These are phyloP conservation scores for Tetrao urogallus DNA, from an alignment of 2,113 vertebrate genomes.

Conservation along the genomic window DNA sequence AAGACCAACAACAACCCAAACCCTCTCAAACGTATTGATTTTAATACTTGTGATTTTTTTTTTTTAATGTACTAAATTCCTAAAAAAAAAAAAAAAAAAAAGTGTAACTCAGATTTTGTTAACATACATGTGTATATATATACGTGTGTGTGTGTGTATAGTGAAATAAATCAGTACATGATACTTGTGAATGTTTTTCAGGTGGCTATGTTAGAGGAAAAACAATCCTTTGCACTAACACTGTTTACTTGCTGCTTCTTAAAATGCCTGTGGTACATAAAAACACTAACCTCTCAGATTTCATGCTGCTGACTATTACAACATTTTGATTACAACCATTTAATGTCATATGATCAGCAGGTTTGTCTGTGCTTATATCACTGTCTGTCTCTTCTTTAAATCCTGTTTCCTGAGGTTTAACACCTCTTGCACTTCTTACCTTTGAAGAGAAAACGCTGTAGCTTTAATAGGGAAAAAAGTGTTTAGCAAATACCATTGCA, in stretches of 20 bases:
- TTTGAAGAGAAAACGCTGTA: conserved; percentile 39
- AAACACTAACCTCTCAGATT: conserved; percentile 69
- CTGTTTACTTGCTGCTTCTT: conserved; percentile 62
- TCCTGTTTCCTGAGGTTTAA: conserved; percentile 24
- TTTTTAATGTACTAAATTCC: conserved; percentile 63
- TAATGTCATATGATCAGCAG: conserved; percentile 56
- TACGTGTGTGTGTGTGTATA: neutral
- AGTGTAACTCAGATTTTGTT: conserved; percentile 53
- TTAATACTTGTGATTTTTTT: conserved; percentile 65
- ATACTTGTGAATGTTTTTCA: conserved; percentile 64
- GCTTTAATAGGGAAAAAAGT: conserved; percentile 31
- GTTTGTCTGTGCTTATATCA: conserved; percentile 39
- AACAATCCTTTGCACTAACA: conserved; percentile 69
- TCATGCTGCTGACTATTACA: conserved; percentile 61
- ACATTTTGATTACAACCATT: conserved; percentile 70
- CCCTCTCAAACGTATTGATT: conserved; percentile 51
- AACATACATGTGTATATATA: conserved; percentile 43
- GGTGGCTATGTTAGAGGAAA: conserved; percentile 71
- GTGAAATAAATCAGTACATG: conserved; percentile 68
- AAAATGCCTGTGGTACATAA: conserved; percentile 66
- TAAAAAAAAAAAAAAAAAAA: conserved; percentile 80
- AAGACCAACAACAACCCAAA: neutral
- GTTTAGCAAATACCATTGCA: conserved; percentile 59
- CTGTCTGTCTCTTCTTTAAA: neutral
- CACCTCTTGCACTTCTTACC: conserved; percentile 42